Evolutionary conservation across 2,888 invertebrate species (phyloP), one percentile per base, ranked within the genome.

Genomic region (Apodemia duryi): DNA sequence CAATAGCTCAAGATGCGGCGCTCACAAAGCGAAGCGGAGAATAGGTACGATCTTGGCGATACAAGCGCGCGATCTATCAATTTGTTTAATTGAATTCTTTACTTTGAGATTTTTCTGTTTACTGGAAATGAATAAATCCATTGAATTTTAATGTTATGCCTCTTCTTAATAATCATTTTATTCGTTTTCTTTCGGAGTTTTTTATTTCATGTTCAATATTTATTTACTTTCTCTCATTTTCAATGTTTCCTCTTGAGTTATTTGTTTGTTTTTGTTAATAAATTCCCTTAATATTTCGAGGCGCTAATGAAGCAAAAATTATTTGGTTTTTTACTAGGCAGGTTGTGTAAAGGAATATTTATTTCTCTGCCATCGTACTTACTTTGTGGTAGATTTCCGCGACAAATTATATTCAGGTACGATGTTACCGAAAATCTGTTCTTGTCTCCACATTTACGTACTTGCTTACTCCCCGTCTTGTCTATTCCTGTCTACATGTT

Each of bases 51-150:
- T 69, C 64, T 68, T 71, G 73, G 71, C 69, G 57, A 67, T 68
- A 70, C 66, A 71, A 57, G n/a, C 57, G 57, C 57, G 32, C 81
- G 80, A 88, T 86, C 87, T 82, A 86, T 86, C 87, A 88, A 88
- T 88, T 88, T 85, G 85, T 88, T 87, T 87, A 87, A 88, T 88
- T 88, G 86, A 83, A 88, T 86, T 86, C 84, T 79, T 82, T 81
- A 79, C 86, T 86, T 85, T 87, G 82, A 81, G 78, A 79, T 84
- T 82, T 81, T 78, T 79, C 72, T 75, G 73, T 80, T 82, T 81
- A 83, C 79, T 80, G 84, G 79, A 82, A 76, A 71, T 71, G 77
- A 71, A 72, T 70, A 74, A 74, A 81, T 77, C 80, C 80, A 80
- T 84, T 82, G 83, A 82, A 82, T 80, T 83, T 83, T 77, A 80